A percentile compares a stretch with the other conserved stretches of the same genome.
Evolutionary conservation across 1,140 invertebrate genomes (phyloP).

Genomic region (Cydia amplana): DNA sequence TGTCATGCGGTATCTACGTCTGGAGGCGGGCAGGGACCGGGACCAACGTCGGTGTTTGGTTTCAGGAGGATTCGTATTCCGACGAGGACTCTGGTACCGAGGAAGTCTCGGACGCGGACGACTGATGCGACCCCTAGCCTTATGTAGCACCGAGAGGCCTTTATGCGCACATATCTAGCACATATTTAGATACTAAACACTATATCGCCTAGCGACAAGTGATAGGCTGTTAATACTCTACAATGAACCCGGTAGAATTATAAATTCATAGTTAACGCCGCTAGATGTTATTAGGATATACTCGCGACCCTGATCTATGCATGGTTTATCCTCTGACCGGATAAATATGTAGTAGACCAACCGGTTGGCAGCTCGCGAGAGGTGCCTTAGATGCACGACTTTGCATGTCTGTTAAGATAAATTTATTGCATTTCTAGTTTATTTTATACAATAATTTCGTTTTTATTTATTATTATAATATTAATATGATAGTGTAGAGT

Average conservation of each 20-base stretch:
- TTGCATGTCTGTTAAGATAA: conserved; percentile 63
- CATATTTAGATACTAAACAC: conserved; percentile 53
- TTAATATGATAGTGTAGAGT: conserved; percentile 63
- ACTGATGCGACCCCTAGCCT: conserved; percentile 54
- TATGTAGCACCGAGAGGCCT: conserved; percentile 33
- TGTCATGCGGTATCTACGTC: conserved; percentile 58
- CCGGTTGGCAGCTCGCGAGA: conserved; percentile 15
- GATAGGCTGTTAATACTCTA: conserved; percentile 51
- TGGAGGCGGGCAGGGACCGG: conserved; percentile 49
- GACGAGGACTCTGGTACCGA: conserved; percentile 74
- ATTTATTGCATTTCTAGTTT: conserved; percentile 77
- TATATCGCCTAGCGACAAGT: conserved; percentile 47
- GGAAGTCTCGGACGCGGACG: conserved; percentile 70
- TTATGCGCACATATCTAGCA: conserved; percentile 49
- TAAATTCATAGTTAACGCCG: conserved; percentile 64
- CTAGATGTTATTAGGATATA: conserved; percentile 54
- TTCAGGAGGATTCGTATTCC: conserved; percentile 77
- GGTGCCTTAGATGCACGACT: conserved; percentile 73
- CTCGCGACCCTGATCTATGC: conserved; percentile 60
- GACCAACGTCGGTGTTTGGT: conserved; percentile 69
- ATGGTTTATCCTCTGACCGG: conserved; percentile 67
- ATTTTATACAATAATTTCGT: conserved; percentile 70
- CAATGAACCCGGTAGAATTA: conserved; percentile 41
- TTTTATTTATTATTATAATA: conserved; percentile 70
- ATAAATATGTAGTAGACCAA: conserved; percentile 75